phyloP scores from a whole-genome alignment of 2,113 vertebrate genomes.

The Equus quagga region DNA sequence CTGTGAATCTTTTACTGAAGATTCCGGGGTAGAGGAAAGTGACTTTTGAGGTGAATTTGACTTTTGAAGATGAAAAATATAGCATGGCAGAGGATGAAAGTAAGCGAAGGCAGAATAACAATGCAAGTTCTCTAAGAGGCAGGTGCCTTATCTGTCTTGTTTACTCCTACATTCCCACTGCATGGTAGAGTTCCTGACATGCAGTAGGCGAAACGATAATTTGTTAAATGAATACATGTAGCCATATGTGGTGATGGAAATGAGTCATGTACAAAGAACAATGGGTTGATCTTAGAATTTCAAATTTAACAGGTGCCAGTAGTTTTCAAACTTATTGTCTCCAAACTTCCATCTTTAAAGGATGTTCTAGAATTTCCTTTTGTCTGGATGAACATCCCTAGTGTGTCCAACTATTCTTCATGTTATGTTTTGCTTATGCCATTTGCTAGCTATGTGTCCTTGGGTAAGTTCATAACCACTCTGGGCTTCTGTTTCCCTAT shows the following conservation, averaged over 20 bases:
- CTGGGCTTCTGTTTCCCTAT: background rate
- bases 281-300: background rate
- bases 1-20: background rate
- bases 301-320: background rate
- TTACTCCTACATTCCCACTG: background rate
- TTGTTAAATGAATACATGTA: background rate
- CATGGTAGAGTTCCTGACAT: background rate
- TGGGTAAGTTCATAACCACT: background rate
- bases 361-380: background rate
- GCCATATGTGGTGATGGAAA: background rate
- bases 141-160: background rate
- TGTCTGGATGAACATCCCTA: background rate
- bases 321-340: background rate
- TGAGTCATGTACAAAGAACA: background rate
- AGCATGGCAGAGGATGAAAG: background rate
- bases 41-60: constrained; percentile 19
- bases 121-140: background rate
- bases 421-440: background rate
- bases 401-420: background rate
- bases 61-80: background rate
- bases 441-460: background rate
- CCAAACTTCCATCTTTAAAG: background rate
- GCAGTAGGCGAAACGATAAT: background rate
- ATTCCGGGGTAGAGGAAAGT: background rate
- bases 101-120: constrained; percentile 10